Evolutionary conservation across 2,888 invertebrate genomes (phyloP).

Genomic region (Drosophila peninsularis): DNA sequence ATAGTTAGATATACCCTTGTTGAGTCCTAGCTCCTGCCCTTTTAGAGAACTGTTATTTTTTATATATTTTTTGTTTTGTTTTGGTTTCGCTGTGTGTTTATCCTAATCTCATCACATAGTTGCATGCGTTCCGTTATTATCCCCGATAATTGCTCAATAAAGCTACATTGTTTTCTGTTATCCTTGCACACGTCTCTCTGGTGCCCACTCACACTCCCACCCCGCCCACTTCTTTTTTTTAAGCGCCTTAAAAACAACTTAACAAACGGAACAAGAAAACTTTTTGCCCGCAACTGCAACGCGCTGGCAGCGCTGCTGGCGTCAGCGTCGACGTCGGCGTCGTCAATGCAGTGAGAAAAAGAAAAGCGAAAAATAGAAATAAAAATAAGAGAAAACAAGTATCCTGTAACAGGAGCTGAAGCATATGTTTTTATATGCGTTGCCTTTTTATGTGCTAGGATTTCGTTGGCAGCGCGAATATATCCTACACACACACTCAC

Average conservation of each 20-base stretch:
- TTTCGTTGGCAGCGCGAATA: conserved; percentile 46
- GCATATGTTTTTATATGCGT: conserved; percentile 71
- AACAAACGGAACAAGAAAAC: conserved; percentile 36
- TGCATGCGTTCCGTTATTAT: conserved; percentile 2
- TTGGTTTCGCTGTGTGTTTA: background rate
- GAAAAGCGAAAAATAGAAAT: background rate
- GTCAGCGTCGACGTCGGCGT: conserved; percentile 27
- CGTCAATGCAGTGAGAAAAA: conserved; percentile 29
- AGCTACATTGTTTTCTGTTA: conserved; percentile 12
- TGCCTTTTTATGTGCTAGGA: conserved; percentile 64
- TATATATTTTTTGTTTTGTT: background rate
- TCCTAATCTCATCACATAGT: background rate
- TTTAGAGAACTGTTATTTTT: background rate
- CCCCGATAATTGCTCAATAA: conserved; percentile 21
- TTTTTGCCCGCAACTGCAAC: conserved; percentile 15
- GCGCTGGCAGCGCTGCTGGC: conserved; percentile 41
- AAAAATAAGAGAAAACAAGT: conserved; percentile 29
- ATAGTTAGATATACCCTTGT: background rate
- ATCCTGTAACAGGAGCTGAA: conserved; percentile 48
- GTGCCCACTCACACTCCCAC: background rate
- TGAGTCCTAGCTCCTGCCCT: too few species aligned
- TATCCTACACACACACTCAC: conserved; percentile 16
- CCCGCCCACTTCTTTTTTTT: conserved; percentile 19
- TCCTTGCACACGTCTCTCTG: background rate
- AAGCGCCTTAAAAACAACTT: conserved; percentile 55